Percentiles rank a stretch among this genome's conserved stretches.
Conservation (phyloP, 2,797 vertebrate genomes). For the Pelodytes ibericus region DNA sequence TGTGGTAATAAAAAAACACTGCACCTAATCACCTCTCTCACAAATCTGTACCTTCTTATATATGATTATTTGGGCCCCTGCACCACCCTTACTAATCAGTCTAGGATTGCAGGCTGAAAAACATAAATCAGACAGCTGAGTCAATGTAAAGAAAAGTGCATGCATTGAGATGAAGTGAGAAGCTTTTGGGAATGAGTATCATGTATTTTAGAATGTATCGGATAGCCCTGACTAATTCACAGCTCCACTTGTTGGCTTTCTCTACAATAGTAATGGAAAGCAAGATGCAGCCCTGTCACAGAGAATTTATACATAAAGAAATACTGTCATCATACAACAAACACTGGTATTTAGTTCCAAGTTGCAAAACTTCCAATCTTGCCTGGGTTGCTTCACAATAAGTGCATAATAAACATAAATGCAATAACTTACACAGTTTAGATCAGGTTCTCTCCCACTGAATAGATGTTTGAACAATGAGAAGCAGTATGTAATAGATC, state of each 20-base stretch:
- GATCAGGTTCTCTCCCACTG: neutral
- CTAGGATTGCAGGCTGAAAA: too few relatives aligned
- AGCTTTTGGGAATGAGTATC: constrained; percentile 5
- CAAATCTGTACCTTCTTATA: too few relatives aligned
- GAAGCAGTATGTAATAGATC: too few relatives aligned
- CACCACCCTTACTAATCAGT: too few relatives aligned
- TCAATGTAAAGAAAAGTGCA: too few relatives aligned
- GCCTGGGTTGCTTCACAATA: too few relatives aligned
- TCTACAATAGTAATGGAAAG: neutral
- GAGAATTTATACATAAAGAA: constrained; percentile 21
- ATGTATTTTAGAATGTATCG: neutral
- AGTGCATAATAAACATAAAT: too few relatives aligned
- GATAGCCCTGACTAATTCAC: constrained; percentile 8
- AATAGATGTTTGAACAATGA: neutral
- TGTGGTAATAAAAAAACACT: too few relatives aligned
- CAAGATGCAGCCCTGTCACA: constrained; percentile 1
- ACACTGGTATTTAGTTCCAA: neutral
- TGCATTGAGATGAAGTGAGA: neutral
- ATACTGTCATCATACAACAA: constrained; percentile 28
- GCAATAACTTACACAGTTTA: too few relatives aligned
- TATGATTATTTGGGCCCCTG: too few relatives aligned
- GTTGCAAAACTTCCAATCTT: neutral
- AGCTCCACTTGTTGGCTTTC: constrained; percentile 2
- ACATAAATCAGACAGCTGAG: too few relatives aligned
- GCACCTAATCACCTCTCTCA: too few relatives aligned